Base-by-base conservation (phyloP, 2,113 vertebrate species). In the Recurvirostra avosetta region DNA sequence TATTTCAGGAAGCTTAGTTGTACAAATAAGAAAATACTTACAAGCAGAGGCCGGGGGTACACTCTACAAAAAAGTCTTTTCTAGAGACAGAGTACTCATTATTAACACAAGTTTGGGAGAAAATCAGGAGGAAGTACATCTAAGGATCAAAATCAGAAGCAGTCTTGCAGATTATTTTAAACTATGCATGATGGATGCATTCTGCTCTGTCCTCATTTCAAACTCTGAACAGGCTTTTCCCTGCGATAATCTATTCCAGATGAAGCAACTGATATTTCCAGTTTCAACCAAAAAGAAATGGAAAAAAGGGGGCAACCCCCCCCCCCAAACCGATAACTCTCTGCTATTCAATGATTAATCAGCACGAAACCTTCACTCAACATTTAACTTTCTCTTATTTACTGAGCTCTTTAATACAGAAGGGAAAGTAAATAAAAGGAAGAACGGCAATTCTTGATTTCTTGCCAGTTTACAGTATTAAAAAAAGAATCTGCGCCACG, bases 391-490 rank as follows among this genome's bases (percentile, higher is more conserved):
- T 97, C 93, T 97, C 95, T 86, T 49, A 91, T 97, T 81, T 96
- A 96, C 94, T 73, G 95, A 98, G 96, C 95, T 97, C 96, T 96
- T 97, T 85, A 94, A 97, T 97, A 97, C 95, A 97, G 97, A 98
- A 98, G 97, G 98, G 98, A 98, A 98, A 98, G 94, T 97, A 98
- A 98, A 98, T 97, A 98, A 97, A 97, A 98, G 98, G 98, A 98
- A 98, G 98, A 97, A 98, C 97, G 67, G 98, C 98, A 98, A 98
- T 98, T 98, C 98, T 98, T 99, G 98, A 98, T 95, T 94, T 88
- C 49, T 88, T 98, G 98, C 98, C 98, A 99, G 98, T 97, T 98
- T 99, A 99, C 99, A 98, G 99, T 99, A 98, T 98, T 98, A 98
- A 98, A 98, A 98, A 98, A 98, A 98, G 97, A 93, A 98, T 98